Conservation (phyloP, 2,797 vertebrate genomes). For the Danio tinwini region DNA sequence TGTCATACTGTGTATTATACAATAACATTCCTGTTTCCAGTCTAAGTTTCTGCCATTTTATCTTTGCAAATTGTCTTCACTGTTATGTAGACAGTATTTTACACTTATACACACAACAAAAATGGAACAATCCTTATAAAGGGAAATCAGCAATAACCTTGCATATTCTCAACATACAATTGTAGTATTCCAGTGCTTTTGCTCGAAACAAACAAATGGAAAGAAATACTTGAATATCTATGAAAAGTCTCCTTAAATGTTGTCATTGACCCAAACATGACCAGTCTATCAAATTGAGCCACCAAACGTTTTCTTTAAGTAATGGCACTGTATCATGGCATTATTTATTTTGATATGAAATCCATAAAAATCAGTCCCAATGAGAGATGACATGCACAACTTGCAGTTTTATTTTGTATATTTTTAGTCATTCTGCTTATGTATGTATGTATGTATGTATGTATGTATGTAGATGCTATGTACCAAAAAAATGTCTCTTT, state of each 20-base stretch:
- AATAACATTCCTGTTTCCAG: constrained; percentile 63
- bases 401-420: constrained; percentile 72
- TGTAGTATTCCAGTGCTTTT: constrained; percentile 82
- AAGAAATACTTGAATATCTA: constrained; percentile 78
- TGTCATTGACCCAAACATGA: constrained; percentile 68
- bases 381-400: constrained; percentile 71
- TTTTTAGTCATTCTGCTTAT: constrained; percentile 75
- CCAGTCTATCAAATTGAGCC: constrained; percentile 65
- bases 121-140: constrained; percentile 60
- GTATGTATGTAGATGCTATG: constrained; percentile 81
- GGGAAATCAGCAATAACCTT: constrained; percentile 67
- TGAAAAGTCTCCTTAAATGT: constrained; percentile 66
- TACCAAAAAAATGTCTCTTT: constrained; percentile 74
- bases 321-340: constrained; percentile 93
- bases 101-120: constrained; percentile 55
- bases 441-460: constrained; percentile 77
- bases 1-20: constrained; percentile 54
- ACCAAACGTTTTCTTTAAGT: constrained; percentile 75
- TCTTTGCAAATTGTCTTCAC: constrained; percentile 54
- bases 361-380: constrained; percentile 72
- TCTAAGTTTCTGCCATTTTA: constrained; percentile 56
- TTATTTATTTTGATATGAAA: constrained; percentile 91
- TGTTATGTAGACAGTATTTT: constrained; percentile 54
- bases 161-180: constrained; percentile 72
- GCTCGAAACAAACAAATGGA: constrained; percentile 60